Base-by-base conservation (phyloP, 2,888 invertebrate genomes). In the Dermolepida albohirtum region DNA sequence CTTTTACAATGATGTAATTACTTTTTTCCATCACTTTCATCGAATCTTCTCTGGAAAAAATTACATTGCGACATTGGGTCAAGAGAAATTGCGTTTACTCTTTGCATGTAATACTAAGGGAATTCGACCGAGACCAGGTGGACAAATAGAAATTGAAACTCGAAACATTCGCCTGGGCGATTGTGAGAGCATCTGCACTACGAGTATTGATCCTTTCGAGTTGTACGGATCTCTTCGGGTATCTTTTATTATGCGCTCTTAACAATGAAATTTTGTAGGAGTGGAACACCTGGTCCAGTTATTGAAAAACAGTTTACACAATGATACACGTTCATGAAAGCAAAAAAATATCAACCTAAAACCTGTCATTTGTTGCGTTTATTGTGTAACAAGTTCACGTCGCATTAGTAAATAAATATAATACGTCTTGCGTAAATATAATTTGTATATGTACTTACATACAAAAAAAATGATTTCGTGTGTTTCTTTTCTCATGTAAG, bases 151-250 rank as follows among this genome's bases (percentile, higher is more conserved):
- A 51, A 63, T 54, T 50, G 17, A 34, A 44, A 29, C 64, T 70
- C 44, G 66, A 34, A 51, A 16, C 55, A 66, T 69, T 73, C 69
- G 65, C 57, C 50, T 64, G 70, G 66, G 69, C 68, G 62, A 71
- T 73, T 72, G 71, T 70, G 64, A 39, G 55, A 57, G 71, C 73
- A 75, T 74, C 74, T 76, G 75, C 72, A 72, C 65, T 64, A 63
- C 64, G 70, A 70, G 72, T 74, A 75, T 74, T 71, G 73, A 75
- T 75, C 73, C 29, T 54, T 47, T 49, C 59, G 14, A 47, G 44
- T 59, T 29, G 12, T 14, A 34, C 16, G 47, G 11, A 62, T 47
- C 43, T 34, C 6, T 62, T 34, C 34, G 34, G 59, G 47, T 34
- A 47, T 14, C 59, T 62, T 47, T 47, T 49, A 47, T 62, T 62